Conservation (phyloP, 2,888 invertebrate species). For the Morpho deidamia region DNA sequence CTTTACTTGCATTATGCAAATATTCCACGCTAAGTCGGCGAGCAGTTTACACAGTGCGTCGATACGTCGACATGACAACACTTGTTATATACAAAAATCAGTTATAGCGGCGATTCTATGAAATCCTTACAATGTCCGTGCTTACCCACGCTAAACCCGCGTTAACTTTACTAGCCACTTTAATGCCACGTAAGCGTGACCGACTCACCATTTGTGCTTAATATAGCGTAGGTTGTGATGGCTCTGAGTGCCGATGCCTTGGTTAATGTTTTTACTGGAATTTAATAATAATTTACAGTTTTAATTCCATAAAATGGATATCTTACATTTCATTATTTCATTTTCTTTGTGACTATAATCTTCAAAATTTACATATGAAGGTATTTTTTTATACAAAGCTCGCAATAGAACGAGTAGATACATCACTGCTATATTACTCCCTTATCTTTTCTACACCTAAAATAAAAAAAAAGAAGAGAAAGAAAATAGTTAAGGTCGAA, state of each 20-base stretch:
- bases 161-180: conserved; percentile 39
- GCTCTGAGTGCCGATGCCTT: conserved; percentile 14
- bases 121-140: conserved; percentile 39
- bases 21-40: neutral
- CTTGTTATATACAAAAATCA: neutral
- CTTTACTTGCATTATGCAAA: neutral
- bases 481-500: too few species aligned
- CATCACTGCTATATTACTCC: too few species aligned
- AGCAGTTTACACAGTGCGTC: neutral
- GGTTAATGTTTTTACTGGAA: conserved; percentile 17
- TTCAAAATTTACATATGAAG: too few species aligned
- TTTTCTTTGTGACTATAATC: too few species aligned
- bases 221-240: conserved; percentile 24
- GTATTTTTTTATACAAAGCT: too few species aligned
- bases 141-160: conserved; percentile 31
- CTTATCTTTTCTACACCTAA: too few species aligned
- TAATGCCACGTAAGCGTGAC: conserved; percentile 43
- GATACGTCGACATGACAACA: neutral
- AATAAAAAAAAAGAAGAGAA: too few species aligned
- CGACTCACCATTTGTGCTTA: conserved; percentile 28
- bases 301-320: neutral
- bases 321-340: neutral
- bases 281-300: conserved; percentile 1
- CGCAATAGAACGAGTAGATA: too few species aligned
- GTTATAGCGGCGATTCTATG: conserved; percentile 46